Evolutionary conservation across 2,113 vertebrate genomes (phyloP), one percentile per base, ranked within the genome.

Genomic region (Petroica traversi): DNA sequence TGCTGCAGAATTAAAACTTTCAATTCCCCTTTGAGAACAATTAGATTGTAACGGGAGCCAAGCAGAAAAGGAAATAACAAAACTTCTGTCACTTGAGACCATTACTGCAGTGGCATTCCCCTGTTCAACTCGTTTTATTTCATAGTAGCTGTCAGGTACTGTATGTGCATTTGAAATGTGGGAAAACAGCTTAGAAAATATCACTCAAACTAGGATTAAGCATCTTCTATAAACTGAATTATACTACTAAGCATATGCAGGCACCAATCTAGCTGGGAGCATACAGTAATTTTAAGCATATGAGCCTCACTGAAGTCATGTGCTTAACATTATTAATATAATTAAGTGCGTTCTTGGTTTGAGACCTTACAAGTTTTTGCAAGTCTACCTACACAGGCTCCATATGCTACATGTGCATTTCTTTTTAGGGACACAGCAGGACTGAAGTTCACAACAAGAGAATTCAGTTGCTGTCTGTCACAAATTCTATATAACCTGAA

Each of bases 151-250:
- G 78, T 91, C 89, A 79, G 43, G 85, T 82, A 61, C 69, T 91
- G 43, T 78, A 61, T 75, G 89, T 86, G 63, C 68, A 55, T 96
- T 82, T 69, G 93, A 97, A 93, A 93, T 80, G 88, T 86, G 94
- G 88, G 78, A 55, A 71, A 92, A 79, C 31, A 96, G 94, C 67
- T 85, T 80, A 86, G 81, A 74, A 96, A 87, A 38, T 66, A 94
- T 45, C 58, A 87, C 41, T 72, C 90, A 87, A 81, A 71, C 54
- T 95, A 89, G 49, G 58, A 46, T 57, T 87, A 94, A 96, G 57
- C 87, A 79, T 92, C 81, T 78, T 66, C 92, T 85, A 17, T 85
- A 91, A 82, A 82, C 38, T 75, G 57, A 92, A 88, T 82, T 69
- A 38, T 69, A 89, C 78, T 89, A 41, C 66, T 51, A 87, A 85